Evolutionary conservation across 2,888 invertebrate species (phyloP), one percentile per base, ranked within the genome.

Genomic region (Vanessa cardui): DNA sequence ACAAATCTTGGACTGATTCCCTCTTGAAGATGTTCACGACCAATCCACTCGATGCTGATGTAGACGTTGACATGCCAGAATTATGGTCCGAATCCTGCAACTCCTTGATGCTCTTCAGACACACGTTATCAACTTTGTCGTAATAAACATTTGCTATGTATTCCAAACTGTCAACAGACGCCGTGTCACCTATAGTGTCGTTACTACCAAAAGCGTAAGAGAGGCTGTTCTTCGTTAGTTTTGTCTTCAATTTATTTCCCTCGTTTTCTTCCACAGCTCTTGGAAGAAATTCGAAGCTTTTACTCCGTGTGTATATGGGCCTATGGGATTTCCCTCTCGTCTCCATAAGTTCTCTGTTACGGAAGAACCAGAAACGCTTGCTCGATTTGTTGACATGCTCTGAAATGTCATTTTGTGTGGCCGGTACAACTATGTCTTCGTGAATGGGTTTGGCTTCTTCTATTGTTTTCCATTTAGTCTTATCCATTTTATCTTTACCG

Each of bases 251-350:
- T 16, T 76, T 79, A 9, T 77, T 77, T 45, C 80, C 80, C 0
- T 80, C 80, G 6, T 85, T 83, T 65, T 89, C 88, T 60, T 84
- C 83, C 50, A 84, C 56, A 0, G 90, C 88, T 80, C 83, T 82
- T 0, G 92, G 92, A 1, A 92, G 77, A 65, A 91, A 92, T 72
- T 92, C 92, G 59, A 92, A 93, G 74, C 92, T 93, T 68, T 92
- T 92, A 72, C 92, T 93, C 46, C 92, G 79, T 71, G 81, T 83
- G 69, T 91, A 92, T 18, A 83, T 77, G 1, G 89, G 87, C 20
- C 78, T 78, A 15, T 79, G 76, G 12, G 77, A 50, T 67, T 78
- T 76, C 56, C 4, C 56, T 18, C 18, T 56, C 49, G 80, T 83
- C 64, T 87, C 87, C 20, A 82, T 78, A 9, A 83, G 47, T 12